Evolutionary conservation across 2,113 vertebrate species (phyloP).

Genomic region (Myotis davidii): DNA sequence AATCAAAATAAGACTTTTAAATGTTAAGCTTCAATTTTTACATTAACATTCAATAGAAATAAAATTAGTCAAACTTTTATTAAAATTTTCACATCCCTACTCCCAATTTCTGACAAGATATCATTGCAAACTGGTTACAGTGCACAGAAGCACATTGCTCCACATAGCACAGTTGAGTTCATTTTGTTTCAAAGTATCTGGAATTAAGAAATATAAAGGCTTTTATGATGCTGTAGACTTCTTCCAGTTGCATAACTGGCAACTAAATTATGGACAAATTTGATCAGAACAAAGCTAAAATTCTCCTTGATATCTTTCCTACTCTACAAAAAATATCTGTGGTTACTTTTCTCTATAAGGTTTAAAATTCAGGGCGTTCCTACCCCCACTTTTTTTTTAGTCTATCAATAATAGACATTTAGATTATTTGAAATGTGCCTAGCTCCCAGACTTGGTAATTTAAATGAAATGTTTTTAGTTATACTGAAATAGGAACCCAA

Average conservation of each 20-base stretch:
- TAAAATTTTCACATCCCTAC: too few relatives aligned
- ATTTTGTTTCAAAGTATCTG: not conserved
- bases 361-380: not conserved
- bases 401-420: slow-evolving; percentile 62
- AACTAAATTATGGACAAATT: not conserved
- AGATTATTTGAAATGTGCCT: slow-evolving; percentile 59
- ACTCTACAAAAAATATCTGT: slow-evolving; percentile 23
- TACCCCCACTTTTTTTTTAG: not conserved
- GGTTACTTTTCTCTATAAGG: not conserved
- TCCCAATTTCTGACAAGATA: not conserved
- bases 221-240: not conserved
- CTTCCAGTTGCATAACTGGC: not conserved
- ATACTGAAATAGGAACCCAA: slow-evolving; percentile 45
- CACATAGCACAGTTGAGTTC: not conserved
- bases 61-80: not conserved
- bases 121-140: not conserved
- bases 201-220: not conserved
- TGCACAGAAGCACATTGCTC: not conserved
- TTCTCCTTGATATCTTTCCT: not conserved
- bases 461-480: slow-evolving; percentile 68
- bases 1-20: not conserved
- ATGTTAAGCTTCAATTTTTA: not conserved
- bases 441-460: slow-evolving; percentile 56
- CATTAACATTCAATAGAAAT: not conserved
- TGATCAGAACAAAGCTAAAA: not conserved